Evolutionary conservation across 2,888 invertebrate genomes (phyloP), one percentile per base, ranked within the genome.

Genomic region (Sesamia inferens): DNA sequence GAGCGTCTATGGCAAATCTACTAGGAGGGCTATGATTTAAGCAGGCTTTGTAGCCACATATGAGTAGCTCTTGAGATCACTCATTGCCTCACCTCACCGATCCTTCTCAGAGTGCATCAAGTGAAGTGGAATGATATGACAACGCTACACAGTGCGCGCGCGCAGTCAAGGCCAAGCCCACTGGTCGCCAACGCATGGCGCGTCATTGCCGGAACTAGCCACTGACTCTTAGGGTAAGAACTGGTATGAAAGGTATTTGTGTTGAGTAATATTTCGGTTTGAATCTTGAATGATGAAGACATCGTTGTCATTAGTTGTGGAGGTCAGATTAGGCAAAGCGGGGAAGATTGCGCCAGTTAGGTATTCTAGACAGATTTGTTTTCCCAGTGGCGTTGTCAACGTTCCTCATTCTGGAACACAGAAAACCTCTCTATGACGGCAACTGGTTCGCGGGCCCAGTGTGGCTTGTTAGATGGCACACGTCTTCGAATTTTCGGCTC

Each of bases 81-180:
- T 22, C 11, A 48, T 11, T 16, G 16, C 47, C 48, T 10, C 14
- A 68, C 58, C 61, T 67, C 58, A 31, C 42, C 47, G 13, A 64
- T 57, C 68, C 62, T 81, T 81, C 77, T 51, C 4, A 6, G 11
- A 44, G 51, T 59, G 48, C 62, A 72, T 1, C 76, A 55, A 82
- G 68, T 76, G 71, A 83, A 71, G 68, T 82, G 72, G 47, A 77
- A 63, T 73, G 59, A 62, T 44, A 24, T 54, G 73, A 59, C 24
- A 58, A 54, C 64, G 70, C 59, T n/a, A 51, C 68, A 55, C 14
- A 8, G 10, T 22, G 74, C 80, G 81, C 69, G 24, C 59, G 72
- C 81, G 80, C 74, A 74, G 74, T 82, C 86, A 85, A 85, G 86
- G 84, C 71, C 74, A 80, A 82, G 73, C 85, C 82, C 85, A 84